Evolutionary conservation across 2,888 invertebrate genomes (phyloP).

Genomic region (Celastrina argiolus): DNA sequence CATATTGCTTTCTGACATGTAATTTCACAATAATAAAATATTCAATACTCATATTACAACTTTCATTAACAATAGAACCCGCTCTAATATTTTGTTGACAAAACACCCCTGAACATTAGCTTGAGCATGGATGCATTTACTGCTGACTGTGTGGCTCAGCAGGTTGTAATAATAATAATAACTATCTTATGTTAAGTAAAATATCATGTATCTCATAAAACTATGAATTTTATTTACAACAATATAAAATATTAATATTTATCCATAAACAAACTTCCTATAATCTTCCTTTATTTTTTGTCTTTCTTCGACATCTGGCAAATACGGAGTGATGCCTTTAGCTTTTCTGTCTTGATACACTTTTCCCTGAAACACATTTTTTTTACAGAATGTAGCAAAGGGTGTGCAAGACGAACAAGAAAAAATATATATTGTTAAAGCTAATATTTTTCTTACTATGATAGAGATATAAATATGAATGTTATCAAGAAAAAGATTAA

Average conservation of each 20-base stretch:
- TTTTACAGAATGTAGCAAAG: no score
- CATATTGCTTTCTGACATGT: constrained; percentile 19
- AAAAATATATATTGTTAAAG: no score
- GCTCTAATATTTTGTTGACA: not conserved
- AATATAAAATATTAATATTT: not conserved
- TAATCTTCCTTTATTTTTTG: constrained; percentile 81
- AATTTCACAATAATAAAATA: constrained; percentile 16
- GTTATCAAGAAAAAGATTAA: not conserved
- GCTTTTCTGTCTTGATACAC: constrained; percentile 78
- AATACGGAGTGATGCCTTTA: constrained; percentile 80
- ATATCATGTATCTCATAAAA: not conserved
- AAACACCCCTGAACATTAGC: no score
- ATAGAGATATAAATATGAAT: no score
- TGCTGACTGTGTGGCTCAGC: no score
- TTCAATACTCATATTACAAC: not conserved
- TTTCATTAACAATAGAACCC: not conserved
- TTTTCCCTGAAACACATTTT: constrained; percentile 67
- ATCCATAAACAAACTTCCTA: constrained; percentile 25
- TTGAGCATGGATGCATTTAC: no score
- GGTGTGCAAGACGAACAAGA: no score
- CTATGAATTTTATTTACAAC: not conserved
- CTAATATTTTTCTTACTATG: no score
- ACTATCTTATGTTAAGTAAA: not conserved
- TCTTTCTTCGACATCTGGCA: constrained; percentile 85
- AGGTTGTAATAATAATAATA: not conserved